Evolutionary conservation across 2,113 vertebrate genomes (phyloP).

Genomic region (Solea senegalensis): DNA sequence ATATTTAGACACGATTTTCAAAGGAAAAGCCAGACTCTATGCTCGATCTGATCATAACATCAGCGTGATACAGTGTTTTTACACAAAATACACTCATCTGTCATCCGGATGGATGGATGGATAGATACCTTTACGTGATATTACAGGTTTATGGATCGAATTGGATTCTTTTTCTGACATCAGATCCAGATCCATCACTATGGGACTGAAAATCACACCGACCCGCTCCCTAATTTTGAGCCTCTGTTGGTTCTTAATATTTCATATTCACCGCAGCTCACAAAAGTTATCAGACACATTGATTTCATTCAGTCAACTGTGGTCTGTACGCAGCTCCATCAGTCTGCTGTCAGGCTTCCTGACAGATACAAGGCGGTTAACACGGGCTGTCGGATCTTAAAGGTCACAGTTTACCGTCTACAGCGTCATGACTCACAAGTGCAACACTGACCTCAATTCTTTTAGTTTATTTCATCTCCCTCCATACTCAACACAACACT

Average conservation of each 20-base stretch:
- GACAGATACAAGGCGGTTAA: constrained; percentile 35
- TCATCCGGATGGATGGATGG: too few relatives aligned
- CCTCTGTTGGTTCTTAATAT: not conserved
- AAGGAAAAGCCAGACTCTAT: too few relatives aligned
- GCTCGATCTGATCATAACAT: too few relatives aligned
- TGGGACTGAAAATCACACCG: too few relatives aligned
- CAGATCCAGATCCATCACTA: too few relatives aligned
- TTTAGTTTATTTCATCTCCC: not conserved
- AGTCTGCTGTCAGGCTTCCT: constrained; percentile 9
- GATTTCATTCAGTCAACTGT: not conserved
- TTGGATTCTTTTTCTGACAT: too few relatives aligned
- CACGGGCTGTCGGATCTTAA: not conserved
- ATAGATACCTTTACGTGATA: too few relatives aligned
- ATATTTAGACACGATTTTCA: too few relatives aligned
- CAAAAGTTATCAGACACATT: not conserved
- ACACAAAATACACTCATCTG: too few relatives aligned
- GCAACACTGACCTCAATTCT: not conserved
- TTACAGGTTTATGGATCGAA: too few relatives aligned
- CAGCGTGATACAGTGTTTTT: too few relatives aligned
- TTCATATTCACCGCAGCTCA: not conserved
- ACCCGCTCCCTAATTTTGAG: too few relatives aligned
- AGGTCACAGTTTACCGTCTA: constrained; percentile 29
- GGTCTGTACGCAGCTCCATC: not conserved
- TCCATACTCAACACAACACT: not conserved
- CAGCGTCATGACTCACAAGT: not conserved